These are phyloP conservation scores for Brachyhypopomus occidentalis DNA, from an alignment of 2,113 vertebrate genomes.

Conservation along the genomic window DNA sequence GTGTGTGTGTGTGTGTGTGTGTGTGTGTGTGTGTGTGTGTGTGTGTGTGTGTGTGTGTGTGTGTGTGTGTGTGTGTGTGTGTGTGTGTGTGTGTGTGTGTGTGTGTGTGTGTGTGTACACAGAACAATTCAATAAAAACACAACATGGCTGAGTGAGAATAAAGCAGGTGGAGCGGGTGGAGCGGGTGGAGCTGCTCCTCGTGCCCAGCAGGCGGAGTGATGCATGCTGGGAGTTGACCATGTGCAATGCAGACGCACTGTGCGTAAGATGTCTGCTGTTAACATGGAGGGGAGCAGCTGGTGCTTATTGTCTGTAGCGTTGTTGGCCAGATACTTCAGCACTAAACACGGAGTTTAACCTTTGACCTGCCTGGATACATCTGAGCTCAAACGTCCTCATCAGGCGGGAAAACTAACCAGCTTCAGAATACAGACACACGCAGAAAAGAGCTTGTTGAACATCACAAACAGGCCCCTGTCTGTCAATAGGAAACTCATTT, in stretches of 20 bases:
- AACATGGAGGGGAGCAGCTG: not conserved
- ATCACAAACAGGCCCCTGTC: too few relatives aligned
- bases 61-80: too few relatives aligned
- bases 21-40: too few relatives aligned
- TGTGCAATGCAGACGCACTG: too few relatives aligned
- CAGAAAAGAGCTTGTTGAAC: too few relatives aligned
- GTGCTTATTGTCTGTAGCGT: not conserved
- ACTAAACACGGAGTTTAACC: not conserved
- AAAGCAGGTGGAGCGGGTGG: conserved; percentile 58
- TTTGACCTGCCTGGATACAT: too few relatives aligned
- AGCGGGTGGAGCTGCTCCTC: conserved; percentile 43
- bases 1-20: too few relatives aligned
- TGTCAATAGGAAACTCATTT: too few relatives aligned
- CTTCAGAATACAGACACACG: too few relatives aligned
- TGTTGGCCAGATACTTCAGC: not conserved
- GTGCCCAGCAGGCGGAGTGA: too few relatives aligned
- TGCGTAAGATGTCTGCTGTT: not conserved
- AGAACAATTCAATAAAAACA: conserved; percentile 30
- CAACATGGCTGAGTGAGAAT: conserved; percentile 29
- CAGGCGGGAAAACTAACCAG: not conserved
- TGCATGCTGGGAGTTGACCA: not conserved
- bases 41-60: too few relatives aligned
- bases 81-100: too few relatives aligned
- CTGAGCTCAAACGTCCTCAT: not conserved
- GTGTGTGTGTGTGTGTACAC: not conserved